Evolutionary conservation across 2,888 invertebrate genomes (phyloP).

Genomic region (Drosophila mimica): DNA sequence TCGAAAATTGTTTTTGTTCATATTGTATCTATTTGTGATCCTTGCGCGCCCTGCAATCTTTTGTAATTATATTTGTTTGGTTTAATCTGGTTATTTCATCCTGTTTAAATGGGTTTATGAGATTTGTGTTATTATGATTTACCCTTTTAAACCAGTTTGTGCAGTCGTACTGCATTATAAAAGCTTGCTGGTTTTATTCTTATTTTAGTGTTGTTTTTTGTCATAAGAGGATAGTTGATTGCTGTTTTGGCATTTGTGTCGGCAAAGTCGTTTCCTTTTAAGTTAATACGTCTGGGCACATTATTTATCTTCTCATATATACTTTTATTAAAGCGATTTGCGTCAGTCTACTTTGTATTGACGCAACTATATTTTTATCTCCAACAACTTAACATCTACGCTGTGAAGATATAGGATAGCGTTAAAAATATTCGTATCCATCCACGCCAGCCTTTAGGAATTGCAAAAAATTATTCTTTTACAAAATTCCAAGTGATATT

Average conservation of each 20-base stretch:
- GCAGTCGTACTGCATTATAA: background rate
- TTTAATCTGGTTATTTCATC: background rate
- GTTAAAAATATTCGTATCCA: no score
- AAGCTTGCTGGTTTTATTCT: background rate
- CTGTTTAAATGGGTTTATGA: background rate
- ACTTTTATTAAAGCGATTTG: background rate
- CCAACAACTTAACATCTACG: background rate
- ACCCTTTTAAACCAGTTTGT: background rate
- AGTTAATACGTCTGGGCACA: background rate
- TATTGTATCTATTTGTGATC: background rate
- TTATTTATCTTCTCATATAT: background rate
- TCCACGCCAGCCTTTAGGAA: no score
- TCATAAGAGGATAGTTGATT: background rate
- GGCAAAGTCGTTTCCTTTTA: background rate
- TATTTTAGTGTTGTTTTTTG: background rate
- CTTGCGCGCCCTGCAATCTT: background rate
- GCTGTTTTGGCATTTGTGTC: conserved; percentile 3
- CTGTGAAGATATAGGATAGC: background rate
- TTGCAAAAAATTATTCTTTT: no score
- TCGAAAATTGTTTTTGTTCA: background rate
- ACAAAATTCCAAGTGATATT: no score
- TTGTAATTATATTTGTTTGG: background rate
- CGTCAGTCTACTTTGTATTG: background rate
- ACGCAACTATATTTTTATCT: background rate
- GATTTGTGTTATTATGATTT: background rate